Percentiles rank a stretch among this genome's conserved stretches.
phyloP scores from a whole-genome alignment of 1,140 invertebrate species.

The Pogonomyrmex barbatus region DNA sequence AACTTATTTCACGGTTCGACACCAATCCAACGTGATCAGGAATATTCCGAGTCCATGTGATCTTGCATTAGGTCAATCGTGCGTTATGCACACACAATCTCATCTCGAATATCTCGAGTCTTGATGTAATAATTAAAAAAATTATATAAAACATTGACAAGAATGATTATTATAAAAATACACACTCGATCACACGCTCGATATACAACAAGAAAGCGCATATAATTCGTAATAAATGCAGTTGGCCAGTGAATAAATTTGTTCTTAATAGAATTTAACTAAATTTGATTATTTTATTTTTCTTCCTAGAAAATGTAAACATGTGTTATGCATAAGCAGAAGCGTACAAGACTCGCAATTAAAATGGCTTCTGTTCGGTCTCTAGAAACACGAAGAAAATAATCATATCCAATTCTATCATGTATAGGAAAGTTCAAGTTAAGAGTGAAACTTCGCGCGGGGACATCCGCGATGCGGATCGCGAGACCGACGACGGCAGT shows the following conservation, averaged over 20 bases:
- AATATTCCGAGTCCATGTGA: background rate
- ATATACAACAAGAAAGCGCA: background rate
- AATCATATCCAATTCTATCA: background rate
- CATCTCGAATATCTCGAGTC: background rate
- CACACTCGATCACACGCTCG: background rate
- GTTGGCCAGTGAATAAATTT: background rate
- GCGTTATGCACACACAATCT: background rate
- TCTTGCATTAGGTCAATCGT: background rate
- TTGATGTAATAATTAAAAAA: background rate
- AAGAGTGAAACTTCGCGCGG: background rate
- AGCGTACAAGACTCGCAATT: background rate
- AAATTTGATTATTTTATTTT: slow-evolving; percentile 7
- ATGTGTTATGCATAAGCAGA: background rate
- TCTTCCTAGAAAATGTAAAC: background rate
- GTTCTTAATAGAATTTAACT: background rate
- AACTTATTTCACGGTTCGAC: slow-evolving; percentile 27
- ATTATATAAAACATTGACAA: background rate
- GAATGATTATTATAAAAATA: slow-evolving; percentile 15
- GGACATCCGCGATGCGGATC: background rate
- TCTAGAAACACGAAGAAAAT: background rate
- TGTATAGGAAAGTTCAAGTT: background rate
- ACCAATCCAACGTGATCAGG: background rate
- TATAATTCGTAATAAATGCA: background rate
- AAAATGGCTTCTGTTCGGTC: background rate
- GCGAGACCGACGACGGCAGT: slow-evolving; percentile 16